phyloP scores from a whole-genome alignment of 2,888 invertebrate genomes.

The Lepidonotus clava region DNA sequence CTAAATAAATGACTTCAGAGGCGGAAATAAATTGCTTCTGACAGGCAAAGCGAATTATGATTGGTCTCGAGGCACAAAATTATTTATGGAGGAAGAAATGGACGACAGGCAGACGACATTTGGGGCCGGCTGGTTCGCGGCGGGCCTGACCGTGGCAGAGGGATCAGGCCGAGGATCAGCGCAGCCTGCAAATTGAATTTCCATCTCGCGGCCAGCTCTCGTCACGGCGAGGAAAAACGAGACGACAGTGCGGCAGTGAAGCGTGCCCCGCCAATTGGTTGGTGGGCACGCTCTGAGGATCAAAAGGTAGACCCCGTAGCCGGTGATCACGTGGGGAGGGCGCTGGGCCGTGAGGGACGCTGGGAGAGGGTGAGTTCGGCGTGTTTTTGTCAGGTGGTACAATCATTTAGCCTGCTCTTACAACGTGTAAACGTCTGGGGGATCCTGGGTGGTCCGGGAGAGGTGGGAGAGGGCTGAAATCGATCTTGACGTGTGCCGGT shows the following conservation, averaged over 20 bases:
- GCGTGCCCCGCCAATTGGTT: conserved; percentile 37
- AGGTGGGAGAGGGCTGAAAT: conserved; percentile 19
- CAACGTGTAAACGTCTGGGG: conserved; percentile 7
- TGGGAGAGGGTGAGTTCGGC: neutral
- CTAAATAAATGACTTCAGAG: too few species aligned
- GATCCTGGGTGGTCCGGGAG: conserved; percentile 31
- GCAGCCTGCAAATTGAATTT: conserved; percentile 35
- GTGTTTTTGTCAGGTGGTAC: conserved; percentile 18
- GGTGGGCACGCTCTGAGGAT: conserved; percentile 26
- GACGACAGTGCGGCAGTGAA: neutral
- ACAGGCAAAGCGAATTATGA: too few species aligned
- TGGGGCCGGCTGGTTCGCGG: neutral
- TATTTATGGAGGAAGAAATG: too few species aligned
- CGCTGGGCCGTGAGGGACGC: neutral
- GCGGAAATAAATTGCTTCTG: too few species aligned
- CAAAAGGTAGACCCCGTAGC: conserved; percentile 25
- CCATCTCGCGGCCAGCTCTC: neutral
- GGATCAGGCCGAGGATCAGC: conserved; percentile 4
- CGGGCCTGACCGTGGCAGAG: conserved; percentile 33
- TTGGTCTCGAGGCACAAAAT: too few species aligned
- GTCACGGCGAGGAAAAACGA: conserved; percentile 17
- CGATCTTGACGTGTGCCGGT: neutral
- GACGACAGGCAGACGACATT: too few species aligned
- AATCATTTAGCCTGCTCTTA: conserved; percentile 16
- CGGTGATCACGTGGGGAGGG: neutral